Conservation (phyloP, 2,113 vertebrate genomes). For the Myrmophylax atrothorax region DNA sequence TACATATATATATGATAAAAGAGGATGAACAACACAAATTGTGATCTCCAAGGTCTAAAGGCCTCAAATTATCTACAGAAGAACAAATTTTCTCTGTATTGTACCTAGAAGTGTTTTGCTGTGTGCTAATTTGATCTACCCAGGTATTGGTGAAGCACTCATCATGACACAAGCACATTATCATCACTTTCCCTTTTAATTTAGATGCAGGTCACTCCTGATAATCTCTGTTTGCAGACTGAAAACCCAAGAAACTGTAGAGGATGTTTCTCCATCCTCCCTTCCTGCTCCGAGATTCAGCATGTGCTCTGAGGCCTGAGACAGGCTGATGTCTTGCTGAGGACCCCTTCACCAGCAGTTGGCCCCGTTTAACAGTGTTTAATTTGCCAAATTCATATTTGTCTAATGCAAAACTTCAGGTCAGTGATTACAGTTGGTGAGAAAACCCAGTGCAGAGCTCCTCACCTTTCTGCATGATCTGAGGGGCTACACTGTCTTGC, state of each 20-base stretch:
- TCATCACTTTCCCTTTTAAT: neutral
- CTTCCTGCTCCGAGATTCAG: neutral
- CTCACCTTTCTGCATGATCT: neutral
- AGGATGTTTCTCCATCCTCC: neutral
- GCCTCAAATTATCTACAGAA: neutral
- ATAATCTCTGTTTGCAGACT: neutral
- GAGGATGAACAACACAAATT: neutral
- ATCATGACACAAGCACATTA: neutral
- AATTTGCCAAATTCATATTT: neutral
- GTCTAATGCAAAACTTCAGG: neutral
- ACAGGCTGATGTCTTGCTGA: neutral
- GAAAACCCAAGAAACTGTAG: neutral
- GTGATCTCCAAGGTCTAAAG: neutral
- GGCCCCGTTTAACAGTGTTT: neutral
- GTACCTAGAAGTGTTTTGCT: neutral
- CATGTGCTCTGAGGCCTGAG: neutral
- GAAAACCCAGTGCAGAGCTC: neutral
- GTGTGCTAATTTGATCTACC: neutral
- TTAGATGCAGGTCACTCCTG: neutral
- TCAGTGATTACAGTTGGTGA: neutral
- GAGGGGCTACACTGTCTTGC: neutral
- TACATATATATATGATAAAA: neutral
- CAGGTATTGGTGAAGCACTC: neutral
- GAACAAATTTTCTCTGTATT: neutral
- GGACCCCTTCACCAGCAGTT: neutral